Base-by-base conservation (phyloP, 2,888 invertebrate species). In the Agrotis exclamationis region DNA sequence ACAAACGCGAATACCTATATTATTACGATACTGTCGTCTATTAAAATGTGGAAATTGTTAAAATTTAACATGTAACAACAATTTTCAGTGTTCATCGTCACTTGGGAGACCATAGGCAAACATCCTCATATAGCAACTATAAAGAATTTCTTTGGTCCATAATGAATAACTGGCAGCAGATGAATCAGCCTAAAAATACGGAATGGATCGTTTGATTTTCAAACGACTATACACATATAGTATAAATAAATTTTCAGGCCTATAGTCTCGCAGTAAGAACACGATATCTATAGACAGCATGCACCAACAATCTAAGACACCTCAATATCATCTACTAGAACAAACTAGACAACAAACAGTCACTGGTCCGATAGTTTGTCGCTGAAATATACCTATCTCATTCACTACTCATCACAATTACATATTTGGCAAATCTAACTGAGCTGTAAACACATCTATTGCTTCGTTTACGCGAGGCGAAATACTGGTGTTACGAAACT, bases 251-350 rank as follows among this genome's bases (percentile, higher is more conserved):
- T 74, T 71, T 72, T 67, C 53, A 71, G 76, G 80, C 85, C 86
- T 86, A 86, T 80, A 88, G 87, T 86, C 90, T 89, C 88, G 76
- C 85, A 85, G 85, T 70, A 60, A 68, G 76, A 84, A 88, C 86
- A 87, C 87, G 84, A 88, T 83, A 78, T 85, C 86, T 92, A 89
- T 87, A 90, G 89, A 89, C 87, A 90, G 89, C 91, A 93, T 92
- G 93, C 93, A 95, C 93, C 93, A 95, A 94, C 95, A 92, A 92
- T 93, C 95, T 95, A 95, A 93, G 94, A 94, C 93, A 93, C 93
- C 89, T 93, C 90, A 92, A 91, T 92, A 93, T 90, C 87, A 87
- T 90, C 94, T 95, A 95, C 92, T 76, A 91, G 92, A 94, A 93
- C 91, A 92, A 89, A 91, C 92, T 92, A 92, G 87, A 90, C 93